Conservation (phyloP, 2,888 invertebrate species). For the Meandrusa payeni region DNA sequence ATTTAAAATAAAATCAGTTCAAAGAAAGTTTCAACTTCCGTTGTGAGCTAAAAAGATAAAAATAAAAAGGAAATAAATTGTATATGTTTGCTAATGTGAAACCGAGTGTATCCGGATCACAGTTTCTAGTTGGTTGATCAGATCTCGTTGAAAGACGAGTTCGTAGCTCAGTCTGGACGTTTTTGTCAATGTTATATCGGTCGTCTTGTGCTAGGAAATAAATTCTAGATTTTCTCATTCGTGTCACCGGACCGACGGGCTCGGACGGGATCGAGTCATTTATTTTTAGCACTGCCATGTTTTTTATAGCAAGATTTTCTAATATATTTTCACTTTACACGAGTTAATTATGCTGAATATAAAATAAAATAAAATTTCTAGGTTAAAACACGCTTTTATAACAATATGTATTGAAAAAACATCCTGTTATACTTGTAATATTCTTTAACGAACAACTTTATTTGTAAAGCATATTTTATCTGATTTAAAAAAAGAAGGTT, state of each 20-base stretch:
- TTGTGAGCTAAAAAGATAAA: slow-evolving; percentile 8
- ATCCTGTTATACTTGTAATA: no score
- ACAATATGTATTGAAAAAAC: no score
- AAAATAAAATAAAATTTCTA: no score
- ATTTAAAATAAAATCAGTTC: slow-evolving; percentile 4
- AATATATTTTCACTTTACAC: slow-evolving; percentile 1
- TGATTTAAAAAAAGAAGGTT: no score
- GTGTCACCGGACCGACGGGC: slow-evolving; percentile 9
- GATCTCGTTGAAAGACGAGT: slow-evolving; percentile 7
- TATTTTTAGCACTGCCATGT: slow-evolving; percentile 9
- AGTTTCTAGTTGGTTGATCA: slow-evolving; percentile 18
- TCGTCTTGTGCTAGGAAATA: slow-evolving; percentile 16
- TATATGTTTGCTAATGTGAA: slow-evolving; percentile 20
- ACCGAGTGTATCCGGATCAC: slow-evolving; percentile 14
- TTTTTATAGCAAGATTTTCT: slow-evolving; percentile 2
- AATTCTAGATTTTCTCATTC: slow-evolving; percentile 21
- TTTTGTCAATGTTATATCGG: slow-evolving; percentile 19
- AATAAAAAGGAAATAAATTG: slow-evolving; percentile 15
- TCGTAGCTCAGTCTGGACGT: slow-evolving; percentile 5
- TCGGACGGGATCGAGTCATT: not conserved
- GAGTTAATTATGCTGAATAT: not conserved
- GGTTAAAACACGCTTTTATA: no score
- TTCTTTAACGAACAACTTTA: no score
- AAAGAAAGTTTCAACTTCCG: slow-evolving; percentile 18
- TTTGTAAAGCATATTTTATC: no score